phyloP scores from a whole-genome alignment of 2,797 vertebrate genomes.

The Poliocrania exsul region DNA sequence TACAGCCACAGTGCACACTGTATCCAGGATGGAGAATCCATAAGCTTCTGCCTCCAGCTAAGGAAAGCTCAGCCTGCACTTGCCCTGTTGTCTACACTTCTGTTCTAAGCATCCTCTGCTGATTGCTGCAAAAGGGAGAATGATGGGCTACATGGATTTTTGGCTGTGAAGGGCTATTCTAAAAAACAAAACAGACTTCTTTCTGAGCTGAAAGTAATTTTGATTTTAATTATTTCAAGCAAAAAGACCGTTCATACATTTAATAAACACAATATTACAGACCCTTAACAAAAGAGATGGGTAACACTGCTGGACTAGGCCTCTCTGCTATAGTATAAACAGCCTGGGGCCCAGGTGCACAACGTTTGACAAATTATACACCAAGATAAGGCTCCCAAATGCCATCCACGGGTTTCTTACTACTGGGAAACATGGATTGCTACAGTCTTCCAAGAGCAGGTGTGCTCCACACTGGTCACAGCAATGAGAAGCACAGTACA shows the following conservation, averaged over 20 bases:
- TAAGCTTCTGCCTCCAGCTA: background rate
- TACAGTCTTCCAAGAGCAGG: background rate
- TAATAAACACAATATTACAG: background rate
- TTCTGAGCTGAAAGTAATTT: background rate
- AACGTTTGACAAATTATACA: background rate
- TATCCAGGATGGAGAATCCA: background rate
- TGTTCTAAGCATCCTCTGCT: background rate
- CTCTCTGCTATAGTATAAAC: background rate
- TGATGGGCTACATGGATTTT: background rate
- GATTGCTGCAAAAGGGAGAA: background rate
- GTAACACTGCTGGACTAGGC: background rate
- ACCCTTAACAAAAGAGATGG: background rate
- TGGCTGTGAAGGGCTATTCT: background rate
- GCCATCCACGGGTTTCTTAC: background rate
- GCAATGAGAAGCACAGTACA: background rate
- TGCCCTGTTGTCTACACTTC: background rate
- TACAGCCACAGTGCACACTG: background rate
- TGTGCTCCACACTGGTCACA: background rate
- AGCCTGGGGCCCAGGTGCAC: background rate
- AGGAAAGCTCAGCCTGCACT: background rate
- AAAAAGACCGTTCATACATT: background rate
- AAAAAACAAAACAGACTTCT: background rate
- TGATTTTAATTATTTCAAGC: background rate
- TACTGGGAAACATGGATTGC: fast-evolving
- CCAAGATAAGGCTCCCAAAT: background rate